Percentiles rank a stretch among this genome's conserved stretches.
phyloP scores from a whole-genome alignment of 2,113 vertebrate species.

The Oenanthe oenanthe region DNA sequence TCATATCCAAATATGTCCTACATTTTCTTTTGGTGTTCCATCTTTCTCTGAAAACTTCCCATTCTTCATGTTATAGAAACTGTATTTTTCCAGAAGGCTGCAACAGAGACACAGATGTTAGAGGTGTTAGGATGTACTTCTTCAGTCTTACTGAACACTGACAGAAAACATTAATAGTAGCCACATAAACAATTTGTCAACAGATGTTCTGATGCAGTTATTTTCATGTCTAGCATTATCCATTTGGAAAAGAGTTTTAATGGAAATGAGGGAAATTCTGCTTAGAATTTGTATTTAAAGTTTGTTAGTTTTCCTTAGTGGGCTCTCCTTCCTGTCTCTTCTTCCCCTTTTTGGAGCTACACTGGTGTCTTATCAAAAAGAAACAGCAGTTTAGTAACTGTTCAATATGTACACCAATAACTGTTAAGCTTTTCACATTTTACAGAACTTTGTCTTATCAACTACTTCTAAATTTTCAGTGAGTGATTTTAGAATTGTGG shows the following conservation, averaged over 20 bases:
- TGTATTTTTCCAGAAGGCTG: not conserved
- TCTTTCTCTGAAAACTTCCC: not conserved
- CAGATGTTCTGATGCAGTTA: rapidly evolving
- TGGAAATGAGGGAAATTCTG: not conserved
- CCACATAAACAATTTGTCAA: not conserved
- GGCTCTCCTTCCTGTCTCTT: not conserved
- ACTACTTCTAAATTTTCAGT: not conserved
- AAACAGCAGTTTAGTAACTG: not conserved
- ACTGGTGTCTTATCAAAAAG: not conserved
- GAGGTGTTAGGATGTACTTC: not conserved
- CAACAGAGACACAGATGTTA: not conserved
- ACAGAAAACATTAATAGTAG: not conserved
- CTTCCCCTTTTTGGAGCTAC: not conserved
- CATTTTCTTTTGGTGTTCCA: not conserved
- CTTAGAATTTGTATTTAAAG: not conserved
- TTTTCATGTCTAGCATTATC: not conserved
- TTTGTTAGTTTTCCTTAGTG: not conserved
- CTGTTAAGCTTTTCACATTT: not conserved
- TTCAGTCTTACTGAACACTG: not conserved
- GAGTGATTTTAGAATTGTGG: not conserved
- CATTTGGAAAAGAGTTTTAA: not conserved
- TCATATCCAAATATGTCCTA: not conserved
- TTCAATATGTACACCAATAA: not conserved
- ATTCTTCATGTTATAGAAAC: not conserved
- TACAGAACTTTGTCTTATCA: not conserved